Evolutionary conservation across 2,888 invertebrate species (phyloP), one percentile per base, ranked within the genome.

Genomic region (Stegana nigrithorax): DNA sequence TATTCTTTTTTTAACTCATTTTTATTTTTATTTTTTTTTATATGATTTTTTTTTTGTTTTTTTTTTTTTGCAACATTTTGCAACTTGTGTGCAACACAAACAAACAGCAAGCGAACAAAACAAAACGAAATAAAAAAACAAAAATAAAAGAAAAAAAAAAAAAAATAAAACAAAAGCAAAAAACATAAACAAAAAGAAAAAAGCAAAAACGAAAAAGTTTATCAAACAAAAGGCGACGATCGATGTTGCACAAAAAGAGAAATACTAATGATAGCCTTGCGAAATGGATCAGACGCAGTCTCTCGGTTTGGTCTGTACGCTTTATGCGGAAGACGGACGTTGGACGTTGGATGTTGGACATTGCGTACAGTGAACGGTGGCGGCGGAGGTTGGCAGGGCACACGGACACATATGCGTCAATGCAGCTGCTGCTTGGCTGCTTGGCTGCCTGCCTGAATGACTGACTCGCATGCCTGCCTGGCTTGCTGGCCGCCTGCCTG

Each of bases 171-270:
- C n/a, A n/a, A n/a, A n/a, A n/a, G n/a, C n/a, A n/a, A n/a, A n/a
- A n/a, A n/a, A n/a, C n/a, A n/a, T n/a, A n/a, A n/a, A n/a, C n/a
- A n/a, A n/a, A n/a, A n/a, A n/a, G n/a, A n/a, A n/a, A n/a, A n/a
- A n/a, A n/a, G n/a, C n/a, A n/a, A n/a, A n/a, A 4, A 5, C n/a
- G 14, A 39, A 39, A 29, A 75, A 78, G 75, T 80, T 80, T 77
- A 80, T 69, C 78, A 78, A 78, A 75, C 75, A 80, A 80, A 75
- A 75, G 73, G 69, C 78, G 67, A 69, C 75, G 73, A 75, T 25
- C 23, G 42, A 47, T 2, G 3, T 44, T 14, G 39, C 36, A 45
- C 23, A 60, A 45, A 64, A 64, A 55, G 60, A 63, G 59, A 63
- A 63, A 23, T 60, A 70, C 75, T 75, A 75, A 75, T 80, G 75